Base-by-base conservation (phyloP, 2,888 invertebrate species). In the Cataglyphis livida region DNA sequence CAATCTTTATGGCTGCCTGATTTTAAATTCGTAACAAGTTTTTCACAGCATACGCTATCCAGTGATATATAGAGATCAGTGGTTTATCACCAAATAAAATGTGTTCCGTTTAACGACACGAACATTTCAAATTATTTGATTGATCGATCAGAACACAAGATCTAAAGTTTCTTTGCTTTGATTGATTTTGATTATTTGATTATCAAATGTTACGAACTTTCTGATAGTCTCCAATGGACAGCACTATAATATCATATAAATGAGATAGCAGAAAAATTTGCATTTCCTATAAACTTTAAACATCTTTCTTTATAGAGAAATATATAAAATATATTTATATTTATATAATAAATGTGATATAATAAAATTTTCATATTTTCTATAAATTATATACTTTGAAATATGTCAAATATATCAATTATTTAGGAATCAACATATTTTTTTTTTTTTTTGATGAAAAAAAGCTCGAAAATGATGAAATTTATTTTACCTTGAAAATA, bases 391-490 rank as follows among this genome's bases (percentile, higher is more conserved):
- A 28, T 18, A n/a, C 65, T 41, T 70, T 7, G 18, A 44, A 18
- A 44, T 44, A 44, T 57, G 73, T 71, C 41, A 66, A 78, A 48
- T 73, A 71, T 65, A 68, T 65, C 3, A 41, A 59, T 76, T 66
- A 71, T 79, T 85, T 21, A 70, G 73, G 59, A 82, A 35, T 83
- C 41, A 89, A 83, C 82, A 87, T 66, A 74, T 82, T 66, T 28
- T 2, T 28, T 1, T 28, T 25, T 28, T 28, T 57, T 61, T 59
- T 61, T 59, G 25, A 15, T 10, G 70, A 83, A 82, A 85, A 83
- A 82, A 85, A 87, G 84, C 85, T 84, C 83, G 74, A 87, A 48
- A 48, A 84, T 70, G 62, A 76, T 59, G 70, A 68, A 82, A 88
- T 84, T 75, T 84, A 48, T 51, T 41, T 83, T 78, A 76, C 64